Base-by-base conservation (phyloP, 2,113 vertebrate genomes). In the Thryonomys swinderianus region DNA sequence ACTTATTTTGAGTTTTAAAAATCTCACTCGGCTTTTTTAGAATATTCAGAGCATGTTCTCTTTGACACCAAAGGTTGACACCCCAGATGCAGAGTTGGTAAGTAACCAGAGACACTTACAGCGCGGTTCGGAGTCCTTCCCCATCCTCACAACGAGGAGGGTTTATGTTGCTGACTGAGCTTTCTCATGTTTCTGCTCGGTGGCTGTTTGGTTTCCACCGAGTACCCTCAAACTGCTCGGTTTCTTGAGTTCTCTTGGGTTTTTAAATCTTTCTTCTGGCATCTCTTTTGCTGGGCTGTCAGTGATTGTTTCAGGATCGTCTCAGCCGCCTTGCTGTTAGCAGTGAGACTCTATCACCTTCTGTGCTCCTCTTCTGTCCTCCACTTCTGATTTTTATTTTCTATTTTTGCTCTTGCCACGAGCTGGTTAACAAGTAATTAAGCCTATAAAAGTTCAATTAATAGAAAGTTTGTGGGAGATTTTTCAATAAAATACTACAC, bases 361-460 rank as follows among this genome's bases (percentile, higher is more conserved):
- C 9, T 34, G 2, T 6, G 1, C 8, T 16, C 57, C 55, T 87
- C 45, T 69, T 34, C n/a, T 89, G 30, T 66, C 1, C 37, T 2
- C 37, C 8, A 34, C 23, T 17, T 66, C 42, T 30, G 27, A 53
- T 69, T 90, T 85, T 61, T 76, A 64, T 71, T 81, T 73, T 23
- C 37, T 92, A 3, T 88, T 93, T 95, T 51, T 88, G 25, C 17
- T 90, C 25, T 71, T 78, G 7, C 48, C 71, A 3, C 74, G 40
- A 73, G 17, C n/a, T n/a, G 12, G 10, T 87, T 91, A 81, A 73
- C 2, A 34, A 83, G 17, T 37, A 83, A 74, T 27, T 23, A 74
- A 51, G 4, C 85, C 62, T 37, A 30, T 94, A 82, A 73, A 93
- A 88, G 81, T 90, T 78, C 86, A 69, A 17, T 93, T 83, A 88